These are phyloP conservation scores for Globodera rostochiensis DNA, from an alignment of 1,140 invertebrate species.

Conservation along the genomic window DNA sequence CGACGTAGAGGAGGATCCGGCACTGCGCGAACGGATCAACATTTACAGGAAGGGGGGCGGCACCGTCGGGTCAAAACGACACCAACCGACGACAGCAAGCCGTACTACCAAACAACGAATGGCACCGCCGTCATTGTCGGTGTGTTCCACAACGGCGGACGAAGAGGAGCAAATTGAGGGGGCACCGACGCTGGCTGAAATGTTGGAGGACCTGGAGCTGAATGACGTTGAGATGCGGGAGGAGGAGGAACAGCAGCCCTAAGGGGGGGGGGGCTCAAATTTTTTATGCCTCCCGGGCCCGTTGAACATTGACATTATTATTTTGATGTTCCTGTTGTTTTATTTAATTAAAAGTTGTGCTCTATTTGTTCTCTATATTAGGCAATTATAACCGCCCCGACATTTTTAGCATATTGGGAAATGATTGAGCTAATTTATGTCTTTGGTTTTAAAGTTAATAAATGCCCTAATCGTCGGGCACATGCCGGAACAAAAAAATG, in stretches of 20 bases:
- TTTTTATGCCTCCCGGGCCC: too few species aligned
- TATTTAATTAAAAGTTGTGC: too few species aligned
- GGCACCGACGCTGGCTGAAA: slow-evolving; percentile 86
- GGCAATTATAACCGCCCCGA: too few species aligned
- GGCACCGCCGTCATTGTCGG: slow-evolving; percentile 18
- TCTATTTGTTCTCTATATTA: too few species aligned
- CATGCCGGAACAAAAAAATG: too few species aligned
- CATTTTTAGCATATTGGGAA: too few species aligned
- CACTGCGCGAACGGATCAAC: slow-evolving; percentile 85
- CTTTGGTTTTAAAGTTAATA: too few species aligned
- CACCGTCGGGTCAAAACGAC: not conserved
- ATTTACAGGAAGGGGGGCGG: slow-evolving; percentile 77
- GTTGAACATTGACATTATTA: too few species aligned
- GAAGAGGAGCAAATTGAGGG: slow-evolving; percentile 70
- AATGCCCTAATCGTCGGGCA: too few species aligned
- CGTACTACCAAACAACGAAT: slow-evolving; percentile 66
- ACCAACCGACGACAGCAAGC: slow-evolving; percentile 17
- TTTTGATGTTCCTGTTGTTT: too few species aligned
- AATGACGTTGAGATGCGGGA: slow-evolving; percentile 59
- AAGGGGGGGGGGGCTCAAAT: too few species aligned
- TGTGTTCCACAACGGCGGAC: slow-evolving; percentile 66
- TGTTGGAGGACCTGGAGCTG: slow-evolving; percentile 85
- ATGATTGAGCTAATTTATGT: too few species aligned
- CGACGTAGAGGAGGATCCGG: slow-evolving; percentile 91
- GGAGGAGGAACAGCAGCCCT: not conserved